Conservation (phyloP, 2,888 invertebrate species). For the Lycocerus yunnanus region DNA sequence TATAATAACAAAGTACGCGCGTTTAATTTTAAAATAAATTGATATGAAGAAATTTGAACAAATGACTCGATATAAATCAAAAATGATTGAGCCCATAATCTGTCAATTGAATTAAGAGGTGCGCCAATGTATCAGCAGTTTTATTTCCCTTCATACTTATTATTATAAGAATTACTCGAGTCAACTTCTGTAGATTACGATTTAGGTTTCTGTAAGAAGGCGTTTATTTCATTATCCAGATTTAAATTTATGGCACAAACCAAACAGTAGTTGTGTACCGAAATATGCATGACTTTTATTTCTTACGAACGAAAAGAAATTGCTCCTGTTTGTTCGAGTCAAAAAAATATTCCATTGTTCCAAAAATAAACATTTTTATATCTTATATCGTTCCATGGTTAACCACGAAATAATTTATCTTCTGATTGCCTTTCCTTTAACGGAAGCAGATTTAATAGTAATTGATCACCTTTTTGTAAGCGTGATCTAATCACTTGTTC, state of each 20-base stretch:
- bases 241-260: constrained; percentile 6
- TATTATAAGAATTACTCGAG: not conserved
- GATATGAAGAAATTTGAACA: not conserved
- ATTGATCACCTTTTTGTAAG: not conserved
- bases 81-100: constrained; percentile 38
- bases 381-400: not conserved
- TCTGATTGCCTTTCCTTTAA: not conserved
- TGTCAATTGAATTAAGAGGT: constrained; percentile 44
- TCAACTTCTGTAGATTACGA: not conserved
- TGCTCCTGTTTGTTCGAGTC: not conserved
- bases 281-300: constrained; percentile 2
- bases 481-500: not conserved
- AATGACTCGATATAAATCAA: not conserved
- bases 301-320: not conserved
- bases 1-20: not conserved
- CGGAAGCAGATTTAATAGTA: not conserved
- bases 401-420: too few relatives aligned
- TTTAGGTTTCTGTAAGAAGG: constrained; percentile 5
- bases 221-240: constrained; percentile 16
- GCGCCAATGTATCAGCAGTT: constrained; percentile 44
- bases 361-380: not conserved
- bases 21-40: not conserved
- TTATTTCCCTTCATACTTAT: constrained; percentile 10
- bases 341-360: not conserved
- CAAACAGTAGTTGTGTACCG: not conserved